Conservation (phyloP, 2,797 vertebrate species). For the Chromobotia macracanthus region DNA sequence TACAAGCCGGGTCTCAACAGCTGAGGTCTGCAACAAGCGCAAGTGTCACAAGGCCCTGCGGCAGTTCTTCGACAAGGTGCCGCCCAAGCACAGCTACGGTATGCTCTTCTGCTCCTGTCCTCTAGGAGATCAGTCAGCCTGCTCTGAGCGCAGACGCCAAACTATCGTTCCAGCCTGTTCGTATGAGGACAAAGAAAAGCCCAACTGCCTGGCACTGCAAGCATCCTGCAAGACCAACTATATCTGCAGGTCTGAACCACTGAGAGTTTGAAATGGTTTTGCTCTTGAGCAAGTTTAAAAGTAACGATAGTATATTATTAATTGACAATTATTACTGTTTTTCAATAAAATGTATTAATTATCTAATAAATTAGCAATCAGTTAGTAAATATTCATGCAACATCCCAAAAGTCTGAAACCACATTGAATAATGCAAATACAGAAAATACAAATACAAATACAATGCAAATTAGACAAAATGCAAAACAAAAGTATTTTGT, state of each 20-base stretch:
- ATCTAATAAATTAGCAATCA: too few relatives aligned
- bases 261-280: not conserved
- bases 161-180: conserved; percentile 96
- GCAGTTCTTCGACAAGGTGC: conserved; percentile 98
- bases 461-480: too few relatives aligned
- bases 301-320: too few relatives aligned
- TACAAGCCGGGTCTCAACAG: conserved; percentile 89
- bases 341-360: too few relatives aligned
- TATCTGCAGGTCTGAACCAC: conserved; percentile 89
- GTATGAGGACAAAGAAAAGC: conserved; percentile 94
- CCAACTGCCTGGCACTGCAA: conserved; percentile 92
- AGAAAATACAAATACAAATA: not conserved
- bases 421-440: not conserved
- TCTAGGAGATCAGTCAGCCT: conserved; percentile 81
- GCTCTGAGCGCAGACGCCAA: conserved; percentile 90
- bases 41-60: conserved; percentile 97
- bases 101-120: conserved; percentile 98
- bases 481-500: not conserved
- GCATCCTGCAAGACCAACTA: conserved; percentile 94
- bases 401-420: too few relatives aligned
- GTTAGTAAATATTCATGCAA: too few relatives aligned
- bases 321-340: too few relatives aligned
- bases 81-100: conserved; percentile 93
- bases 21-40: conserved; percentile 93
- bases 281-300: too few relatives aligned